Evolutionary conservation across 2,888 invertebrate species (phyloP).

Genomic region (Eledona agricola): DNA sequence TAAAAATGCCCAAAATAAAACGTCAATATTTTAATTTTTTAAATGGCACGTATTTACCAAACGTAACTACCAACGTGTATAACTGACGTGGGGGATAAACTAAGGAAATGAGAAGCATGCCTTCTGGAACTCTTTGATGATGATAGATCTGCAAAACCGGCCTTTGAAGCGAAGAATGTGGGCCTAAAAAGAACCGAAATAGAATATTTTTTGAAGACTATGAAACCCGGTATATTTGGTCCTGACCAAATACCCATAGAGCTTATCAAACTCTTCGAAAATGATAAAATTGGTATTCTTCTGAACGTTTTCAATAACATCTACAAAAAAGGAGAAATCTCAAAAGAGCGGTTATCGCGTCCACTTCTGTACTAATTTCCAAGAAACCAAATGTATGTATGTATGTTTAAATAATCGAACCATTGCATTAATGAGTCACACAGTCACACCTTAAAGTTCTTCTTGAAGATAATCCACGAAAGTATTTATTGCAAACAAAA

Average conservation of each 20-base stretch:
- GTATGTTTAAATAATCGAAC: not conserved
- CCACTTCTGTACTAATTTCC: slow-evolving; percentile 1
- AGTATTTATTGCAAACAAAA: slow-evolving; percentile 28
- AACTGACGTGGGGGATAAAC: not conserved
- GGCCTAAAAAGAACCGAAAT: not conserved
- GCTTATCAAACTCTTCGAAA: slow-evolving; percentile 1
- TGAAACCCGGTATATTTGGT: not conserved
- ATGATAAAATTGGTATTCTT: not conserved
- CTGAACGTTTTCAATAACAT: not conserved
- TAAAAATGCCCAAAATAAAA: no score
- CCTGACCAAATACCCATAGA: slow-evolving; percentile 1
- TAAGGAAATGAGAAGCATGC: not conserved
- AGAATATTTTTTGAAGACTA: not conserved
- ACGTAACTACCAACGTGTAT: no score
- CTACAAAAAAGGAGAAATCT: not conserved
- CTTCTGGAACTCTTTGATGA: slow-evolving; percentile 1
- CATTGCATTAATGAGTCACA: slow-evolving; percentile 41
- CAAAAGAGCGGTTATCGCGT: not conserved
- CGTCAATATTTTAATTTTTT: no score
- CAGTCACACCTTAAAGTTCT: slow-evolving; percentile 39
- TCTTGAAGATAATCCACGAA: slow-evolving; percentile 35
- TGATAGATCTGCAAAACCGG: not conserved
- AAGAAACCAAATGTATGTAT: slow-evolving; percentile 1
- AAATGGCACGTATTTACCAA: no score
- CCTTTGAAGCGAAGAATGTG: not conserved